These are phyloP conservation scores for Channa maculata DNA, from an alignment of 2,113 vertebrate species.

Conservation along the genomic window DNA sequence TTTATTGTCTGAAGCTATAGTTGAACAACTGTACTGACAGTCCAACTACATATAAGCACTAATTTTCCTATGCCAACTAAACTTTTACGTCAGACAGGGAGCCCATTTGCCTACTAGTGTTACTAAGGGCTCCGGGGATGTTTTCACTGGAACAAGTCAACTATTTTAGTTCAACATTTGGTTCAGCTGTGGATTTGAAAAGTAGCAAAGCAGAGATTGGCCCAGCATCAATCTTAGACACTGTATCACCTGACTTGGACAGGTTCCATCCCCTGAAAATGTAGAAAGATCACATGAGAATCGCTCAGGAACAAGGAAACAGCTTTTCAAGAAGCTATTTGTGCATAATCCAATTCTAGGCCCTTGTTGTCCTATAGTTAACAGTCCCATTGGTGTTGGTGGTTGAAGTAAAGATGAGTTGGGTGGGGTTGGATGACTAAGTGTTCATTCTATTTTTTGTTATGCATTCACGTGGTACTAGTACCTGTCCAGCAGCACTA, in stretches of 20 bases:
- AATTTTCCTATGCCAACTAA: background rate
- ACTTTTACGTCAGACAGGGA: background rate
- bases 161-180: background rate
- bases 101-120: background rate
- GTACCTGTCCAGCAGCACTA: too few relatives aligned
- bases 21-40: background rate
- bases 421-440: background rate
- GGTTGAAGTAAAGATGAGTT: background rate
- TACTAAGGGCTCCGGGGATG: background rate
- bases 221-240: background rate
- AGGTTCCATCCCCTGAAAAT: too few relatives aligned
- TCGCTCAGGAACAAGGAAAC: conserved; percentile 9
- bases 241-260: conserved; percentile 2
- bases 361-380: conserved; percentile 21
- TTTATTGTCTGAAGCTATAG: background rate
- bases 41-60: background rate
- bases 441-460: background rate
- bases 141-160: background rate
- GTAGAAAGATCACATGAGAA: background rate
- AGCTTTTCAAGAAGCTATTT: conserved; percentile 4
- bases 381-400: background rate
- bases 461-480: background rate
- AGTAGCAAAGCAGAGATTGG: background rate
- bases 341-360: background rate
- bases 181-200: background rate